Base-by-base conservation (phyloP, 1,140 invertebrate species). In the Anastrepha obliqua region DNA sequence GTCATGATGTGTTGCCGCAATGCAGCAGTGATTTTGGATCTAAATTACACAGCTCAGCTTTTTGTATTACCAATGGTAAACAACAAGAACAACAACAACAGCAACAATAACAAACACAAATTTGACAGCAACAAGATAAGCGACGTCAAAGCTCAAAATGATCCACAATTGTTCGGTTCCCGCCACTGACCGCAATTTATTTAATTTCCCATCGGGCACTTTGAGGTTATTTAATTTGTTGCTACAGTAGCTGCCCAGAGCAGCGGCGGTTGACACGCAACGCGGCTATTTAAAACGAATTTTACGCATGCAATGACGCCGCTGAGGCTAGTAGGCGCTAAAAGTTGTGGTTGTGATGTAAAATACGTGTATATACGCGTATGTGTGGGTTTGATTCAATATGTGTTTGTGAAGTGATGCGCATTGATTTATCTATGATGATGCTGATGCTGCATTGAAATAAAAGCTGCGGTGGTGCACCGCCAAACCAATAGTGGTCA, bases 221-320 rank as follows among this genome's bases (percentile, higher is more conserved):
- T 81, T 81, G 74, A 81, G 74, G 74, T 81, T 81, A 81, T 81
- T 81, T 81, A 81, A 81, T 81, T 81, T 81, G 74, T 55, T 55
- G 51, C 74, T 29, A 58, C 47, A 20, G 8, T n/a, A 55, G 42
- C 15, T 2, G 67, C 29, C 20, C 29, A 67, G 20, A 9, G 9
- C 42, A 70, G 4, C 67, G 4, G 0, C 15, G 67, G 47, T 42
- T 6, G 74, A 17, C 17, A 20, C 47, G 74, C 47, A 29, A 81
- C 17, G 67, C 67, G 47, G 42, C 47, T 17, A 81, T 81, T 81
- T 81, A 81, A 81, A 81, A 81, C 44, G 47, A 17, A 81, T 81
- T 81, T 58, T 13, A 81, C 74, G 74, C 74, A 3, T 81, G 17
- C 47, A 81, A 81, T 81, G 44, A 29, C 2, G 74, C 47, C 5